phyloP scores from a whole-genome alignment of 2,113 vertebrate species.

The Oceanites oceanicus region DNA sequence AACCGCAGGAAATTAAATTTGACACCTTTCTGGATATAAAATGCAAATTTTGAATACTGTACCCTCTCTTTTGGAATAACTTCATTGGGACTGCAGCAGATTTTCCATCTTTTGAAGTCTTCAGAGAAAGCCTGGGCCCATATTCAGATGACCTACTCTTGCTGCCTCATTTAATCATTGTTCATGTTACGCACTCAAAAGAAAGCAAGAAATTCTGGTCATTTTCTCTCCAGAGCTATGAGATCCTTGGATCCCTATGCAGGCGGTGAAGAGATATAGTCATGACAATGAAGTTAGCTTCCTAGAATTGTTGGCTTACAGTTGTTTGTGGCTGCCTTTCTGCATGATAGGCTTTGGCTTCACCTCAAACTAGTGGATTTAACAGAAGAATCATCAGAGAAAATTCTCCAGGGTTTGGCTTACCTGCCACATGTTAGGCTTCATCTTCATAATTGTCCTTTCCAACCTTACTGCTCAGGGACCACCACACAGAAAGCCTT shows the following conservation, averaged over 20 bases:
- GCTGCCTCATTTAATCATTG: neutral
- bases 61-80: neutral
- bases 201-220: neutral
- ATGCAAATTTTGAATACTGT: neutral
- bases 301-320: neutral
- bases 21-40: neutral
- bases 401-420: neutral
- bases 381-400: neutral
- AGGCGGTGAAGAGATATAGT: neutral
- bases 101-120: neutral
- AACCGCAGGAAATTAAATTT: conserved; percentile 10
- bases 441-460: neutral
- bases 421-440: neutral
- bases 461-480: neutral
- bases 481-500: neutral
- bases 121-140: neutral
- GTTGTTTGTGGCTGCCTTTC: neutral
- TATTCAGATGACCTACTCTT: neutral
- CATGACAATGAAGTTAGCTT: neutral
- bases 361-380: neutral
- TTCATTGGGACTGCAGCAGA: neutral
- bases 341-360: neutral
- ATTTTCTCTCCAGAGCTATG: neutral
- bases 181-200: neutral
- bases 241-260: neutral